These are phyloP conservation scores for Aeoliscus strigatus DNA, from an alignment of 2,797 vertebrate genomes.

Conservation along the genomic window DNA sequence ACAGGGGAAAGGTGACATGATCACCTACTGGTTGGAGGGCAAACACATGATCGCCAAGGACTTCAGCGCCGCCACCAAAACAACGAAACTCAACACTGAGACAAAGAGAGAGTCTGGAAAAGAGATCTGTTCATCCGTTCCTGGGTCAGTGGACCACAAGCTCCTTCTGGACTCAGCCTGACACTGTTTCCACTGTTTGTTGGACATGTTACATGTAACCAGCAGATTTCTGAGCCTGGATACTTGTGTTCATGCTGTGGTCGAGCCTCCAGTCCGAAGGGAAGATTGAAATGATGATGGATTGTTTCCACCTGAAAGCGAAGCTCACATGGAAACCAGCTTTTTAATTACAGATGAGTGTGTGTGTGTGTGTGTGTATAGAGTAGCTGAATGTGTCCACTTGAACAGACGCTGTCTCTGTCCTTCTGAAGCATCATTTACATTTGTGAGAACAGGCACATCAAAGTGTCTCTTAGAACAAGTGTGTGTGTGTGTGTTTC, in stretches of 20 bases:
- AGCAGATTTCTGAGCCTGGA: too few species aligned
- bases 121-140: constrained; percentile 59
- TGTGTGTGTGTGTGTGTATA: constrained; percentile 12
- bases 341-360: constrained; percentile 48
- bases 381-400: constrained; percentile 20
- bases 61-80: neutral
- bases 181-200: too few species aligned
- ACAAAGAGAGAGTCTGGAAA: too few species aligned
- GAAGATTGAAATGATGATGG: neutral
- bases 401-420: constrained; percentile 38
- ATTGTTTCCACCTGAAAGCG: neutral
- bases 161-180: constrained; percentile 49
- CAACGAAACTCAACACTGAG: constrained; percentile 28
- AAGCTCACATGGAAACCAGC: neutral
- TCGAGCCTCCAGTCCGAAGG: too few species aligned
- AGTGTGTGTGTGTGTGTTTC: constrained; percentile 6
- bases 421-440: constrained; percentile 54
- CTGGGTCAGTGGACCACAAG: constrained; percentile 61
- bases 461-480: neutral
- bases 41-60: constrained; percentile 66
- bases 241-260: too few species aligned
- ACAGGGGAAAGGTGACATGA: constrained; percentile 85
- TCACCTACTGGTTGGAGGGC: constrained; percentile 83
- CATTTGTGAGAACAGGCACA: constrained; percentile 41
- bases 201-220: too few species aligned